Base-by-base conservation (phyloP, 2,888 invertebrate genomes). In the Tenthredo amoena region DNA sequence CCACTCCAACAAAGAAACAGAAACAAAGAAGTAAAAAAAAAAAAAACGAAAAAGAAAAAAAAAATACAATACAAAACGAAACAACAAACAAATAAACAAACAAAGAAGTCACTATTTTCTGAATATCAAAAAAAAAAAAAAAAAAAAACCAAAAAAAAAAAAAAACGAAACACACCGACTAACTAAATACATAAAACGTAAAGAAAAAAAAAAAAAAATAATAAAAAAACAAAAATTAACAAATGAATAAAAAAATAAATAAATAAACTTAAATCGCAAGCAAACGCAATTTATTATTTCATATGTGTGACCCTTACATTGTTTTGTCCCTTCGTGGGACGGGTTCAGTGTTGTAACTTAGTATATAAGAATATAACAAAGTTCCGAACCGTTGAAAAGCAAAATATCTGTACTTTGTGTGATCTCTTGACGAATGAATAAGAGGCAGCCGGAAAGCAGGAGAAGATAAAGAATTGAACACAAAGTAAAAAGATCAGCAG, bases 311-410 rank as follows among this genome's bases (percentile, higher is more conserved):
- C 89, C 90, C 89, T 92, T 93, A 92, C 90, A 91, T 93, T 93
- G 92, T 92, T 92, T 93, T 93, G 92, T 93, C 92, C 91, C 90
- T 87, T 86, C 88, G 88, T 74, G 92, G 92, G 92, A 92, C 92
- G 88, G 92, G 92, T 92, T 93, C 91, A 91, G 92, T 93, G 93
- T 92, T 91, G 92, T 92, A 92, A 92, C 91, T 91, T 93, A 92
- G 93, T 85, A 90, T 92, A 89, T 92, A 92, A 92, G 89, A 89
- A 90, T 90, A 74, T 74, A 89, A 88, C 86, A 87, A 89, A 90
- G 90, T 90, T 91, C 89, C 89, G 87, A 74, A 74, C 87, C 90
- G 90, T 89, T 91, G 90, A 90, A 90, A 85, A 85, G 37, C 18
- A 47, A 21, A 81, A 37, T 62, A 62, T 18, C n/a, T 40, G 1